Evolutionary conservation across 2,888 invertebrate species (phyloP), one percentile per base, ranked within the genome.

Genomic region (Apoda limacodes): DNA sequence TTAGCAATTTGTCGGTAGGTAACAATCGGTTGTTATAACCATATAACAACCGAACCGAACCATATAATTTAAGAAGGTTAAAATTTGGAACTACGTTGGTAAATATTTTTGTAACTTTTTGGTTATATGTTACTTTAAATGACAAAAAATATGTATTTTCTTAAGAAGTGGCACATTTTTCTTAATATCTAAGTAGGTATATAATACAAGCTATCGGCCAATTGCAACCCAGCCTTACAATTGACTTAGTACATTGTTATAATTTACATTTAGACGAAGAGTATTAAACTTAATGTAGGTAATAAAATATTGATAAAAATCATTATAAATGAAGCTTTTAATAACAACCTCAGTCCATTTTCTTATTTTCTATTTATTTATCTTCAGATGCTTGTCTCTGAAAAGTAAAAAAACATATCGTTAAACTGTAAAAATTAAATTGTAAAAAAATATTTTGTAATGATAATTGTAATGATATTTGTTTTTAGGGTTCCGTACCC

Each of bases 151-250:
- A 20, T 10, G 5, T 13, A 9, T 19, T 21, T 34, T 30, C 37
- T 39, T 37, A 41, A 36, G 33, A 42, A 54, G 56, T 70, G 69
- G 69, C 72, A 72, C 70, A 59, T 54, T 47, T 57, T 48, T 60
- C 43, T 60, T 64, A 67, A 62, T 34, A 35, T 23, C 38, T 58
- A 64, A 65, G 43, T n/a, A n/a, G 29, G 45, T 59, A 50, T 46
- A 50, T 45, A 42, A 50, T 65, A 67, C 60, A 64, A 37, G 42
- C 48, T 59, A 58, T 46, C 42, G n/a, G 67, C 51, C 72, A 72
- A 70, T 66, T 63, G 70, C 50, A 76, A 68, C 78, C 78, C 78
- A 80, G 74, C 78, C 78, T 69, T 75, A 63, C 72, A 67, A 71
- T 63, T 65, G 75, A 65, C 72, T 39, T 41, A 40, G 41, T 37